These are phyloP conservation scores for Lagodon rhomboides DNA, from an alignment of 2,797 vertebrate genomes.

Conservation along the genomic window DNA sequence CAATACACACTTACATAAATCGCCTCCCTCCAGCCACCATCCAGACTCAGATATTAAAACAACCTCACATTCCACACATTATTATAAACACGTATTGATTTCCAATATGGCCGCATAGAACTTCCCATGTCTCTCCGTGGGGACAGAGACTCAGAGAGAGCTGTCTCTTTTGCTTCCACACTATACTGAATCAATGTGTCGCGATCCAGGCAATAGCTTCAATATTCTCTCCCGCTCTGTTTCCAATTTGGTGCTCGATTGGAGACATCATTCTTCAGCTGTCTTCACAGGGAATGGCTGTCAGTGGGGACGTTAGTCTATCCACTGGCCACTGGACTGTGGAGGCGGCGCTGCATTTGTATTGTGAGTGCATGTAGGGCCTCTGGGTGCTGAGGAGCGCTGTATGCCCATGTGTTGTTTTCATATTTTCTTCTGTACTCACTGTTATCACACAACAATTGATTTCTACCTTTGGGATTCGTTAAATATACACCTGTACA, in stretches of 20 bases:
- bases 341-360: constrained; percentile 23
- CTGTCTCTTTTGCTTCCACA: constrained; percentile 51
- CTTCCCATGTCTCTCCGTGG: constrained; percentile 77
- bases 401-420: not conserved
- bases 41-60: constrained; percentile 78
- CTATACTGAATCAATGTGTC: constrained; percentile 83
- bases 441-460: not conserved
- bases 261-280: constrained; percentile 87
- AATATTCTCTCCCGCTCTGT: constrained; percentile 83
- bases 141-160: constrained; percentile 40
- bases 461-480: constrained; percentile 16
- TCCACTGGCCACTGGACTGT: constrained; percentile 51
- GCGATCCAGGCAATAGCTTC: constrained; percentile 78
- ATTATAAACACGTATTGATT: constrained; percentile 92
- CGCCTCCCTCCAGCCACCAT: constrained; percentile 70
- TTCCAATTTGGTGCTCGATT: constrained; percentile 89
- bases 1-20: constrained; percentile 58
- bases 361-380: constrained; percentile 32
- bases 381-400: constrained; percentile 15
- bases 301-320: constrained; percentile 61
- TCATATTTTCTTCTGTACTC: not conserved
- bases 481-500: not conserved
- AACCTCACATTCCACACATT: constrained; percentile 80
- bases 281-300: constrained; percentile 76
- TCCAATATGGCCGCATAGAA: constrained; percentile 85